Evolutionary conservation across 2,797 vertebrate species (phyloP), one percentile per base, ranked within the genome.

Genomic region (Anniella stebbinsi): DNA sequence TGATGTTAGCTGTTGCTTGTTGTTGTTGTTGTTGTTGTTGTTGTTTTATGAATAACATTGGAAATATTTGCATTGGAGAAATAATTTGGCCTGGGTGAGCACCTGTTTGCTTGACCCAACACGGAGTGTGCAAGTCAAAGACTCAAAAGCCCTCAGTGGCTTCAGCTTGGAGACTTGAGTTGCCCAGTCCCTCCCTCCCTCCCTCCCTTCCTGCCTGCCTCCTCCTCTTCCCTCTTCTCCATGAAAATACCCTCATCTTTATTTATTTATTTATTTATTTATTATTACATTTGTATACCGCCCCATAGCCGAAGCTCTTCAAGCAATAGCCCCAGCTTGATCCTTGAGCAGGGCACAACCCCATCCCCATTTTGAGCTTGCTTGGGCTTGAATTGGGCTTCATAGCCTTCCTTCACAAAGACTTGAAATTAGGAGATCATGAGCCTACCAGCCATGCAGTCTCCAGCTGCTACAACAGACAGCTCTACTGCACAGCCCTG

Each of bases 11-110:
- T 12, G 7, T 33, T n/a, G n/a, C n/a, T n/a, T n/a, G n/a, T n/a
- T n/a, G n/a, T n/a, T n/a, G n/a, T n/a, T n/a, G n/a, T n/a, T n/a
- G n/a, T n/a, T n/a, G n/a, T n/a, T n/a, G n/a, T n/a, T n/a, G n/a
- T n/a, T n/a, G n/a, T n/a, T n/a, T n/a, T 10, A 76, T n/a, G 6
- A 13, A 48, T 89, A 83, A 63, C n/a, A 36, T 28, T 73, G 70
- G 67, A 91, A 92, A 91, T 38, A 11, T 9, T 63, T 91, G 67
- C 57, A 90, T 30, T 70, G 23, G 15, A 91, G 18, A 48, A 5
- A 51, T 81, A 63, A 76, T 63, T 60, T 33, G 54, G 12, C 28
- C 17, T 51, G 41, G 30, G 3, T 2, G 12, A 78, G 57, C 25
- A 23, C 36, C 13, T 82, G 36, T 66, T 70, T 72, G 30, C 21